phyloP scores from a whole-genome alignment of 1,140 invertebrate species.

The Aphaenogaster floridana region DNA sequence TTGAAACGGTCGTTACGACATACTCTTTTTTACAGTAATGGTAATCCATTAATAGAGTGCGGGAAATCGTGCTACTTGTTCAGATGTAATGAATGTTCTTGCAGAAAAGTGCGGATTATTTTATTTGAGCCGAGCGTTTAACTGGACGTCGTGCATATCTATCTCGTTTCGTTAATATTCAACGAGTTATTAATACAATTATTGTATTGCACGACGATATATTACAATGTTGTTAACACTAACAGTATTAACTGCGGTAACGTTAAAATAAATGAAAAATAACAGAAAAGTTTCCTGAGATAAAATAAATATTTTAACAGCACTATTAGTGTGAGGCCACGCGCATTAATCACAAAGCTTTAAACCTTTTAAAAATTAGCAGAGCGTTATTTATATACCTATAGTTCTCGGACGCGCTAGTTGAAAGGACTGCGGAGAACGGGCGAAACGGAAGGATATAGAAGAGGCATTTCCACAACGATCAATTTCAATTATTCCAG shows the following conservation, averaged over 20 bases:
- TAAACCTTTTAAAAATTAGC: slow-evolving; percentile 47
- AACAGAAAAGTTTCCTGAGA: neutral
- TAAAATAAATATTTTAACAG: slow-evolving; percentile 16
- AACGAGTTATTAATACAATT: neutral
- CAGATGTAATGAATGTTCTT: slow-evolving; percentile 34
- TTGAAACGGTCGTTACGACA: slow-evolving; percentile 64
- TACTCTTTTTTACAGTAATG: slow-evolving; percentile 21
- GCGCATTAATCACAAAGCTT: slow-evolving; percentile 21
- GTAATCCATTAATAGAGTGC: slow-evolving; percentile 55
- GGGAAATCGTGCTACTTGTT: slow-evolving; percentile 24
- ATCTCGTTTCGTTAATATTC: neutral
- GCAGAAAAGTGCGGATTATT: neutral
- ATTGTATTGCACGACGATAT: neutral
- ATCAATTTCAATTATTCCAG: slow-evolving; percentile 74
- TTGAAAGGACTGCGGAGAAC: slow-evolving; percentile 38
- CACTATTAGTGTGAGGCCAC: neutral
- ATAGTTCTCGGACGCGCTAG: slow-evolving; percentile 41
- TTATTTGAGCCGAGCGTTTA: slow-evolving; percentile 13
- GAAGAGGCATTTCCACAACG: slow-evolving; percentile 65
- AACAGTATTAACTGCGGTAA: neutral
- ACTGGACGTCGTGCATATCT: neutral
- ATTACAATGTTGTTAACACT: slow-evolving; percentile 16
- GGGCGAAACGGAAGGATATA: slow-evolving; percentile 25
- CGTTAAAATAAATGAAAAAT: neutral
- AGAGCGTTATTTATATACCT: slow-evolving; percentile 11